Base-by-base conservation (phyloP, 2,888 invertebrate genomes). In the Eupithecia exiguata region DNA sequence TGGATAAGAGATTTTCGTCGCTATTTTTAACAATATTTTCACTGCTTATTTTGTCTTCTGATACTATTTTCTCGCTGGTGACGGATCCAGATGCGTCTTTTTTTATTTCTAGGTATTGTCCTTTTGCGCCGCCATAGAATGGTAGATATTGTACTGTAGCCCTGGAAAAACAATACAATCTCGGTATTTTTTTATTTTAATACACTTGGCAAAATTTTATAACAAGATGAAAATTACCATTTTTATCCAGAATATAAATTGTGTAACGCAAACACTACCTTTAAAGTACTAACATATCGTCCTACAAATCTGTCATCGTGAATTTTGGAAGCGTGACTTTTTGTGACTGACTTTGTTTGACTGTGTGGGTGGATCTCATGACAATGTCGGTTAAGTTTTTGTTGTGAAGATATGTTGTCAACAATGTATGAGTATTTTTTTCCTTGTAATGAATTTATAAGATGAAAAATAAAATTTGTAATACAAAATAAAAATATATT, bases 61-160 rank as follows among this genome's bases (percentile, higher is more conserved):
- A 88, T 0, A 95, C 91, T 5, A 95, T 90, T 73, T 90, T 94
- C 78, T 95, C 95, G 43, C 94, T 95, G 65, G 93, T 84, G 0
- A 95, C 84, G 10, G 89, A 88, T 25, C 96, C 96, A 80, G 94
- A 89, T 9, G 89, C 88, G 70, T 94, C 93, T 88, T 95, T 95
- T 69, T 92, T 94, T 70, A 96, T 92, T 94, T 95, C 95, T 81
- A 96, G 88, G 71, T 96, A 95, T 87, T 97, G 96, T 0, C 97
- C 97, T 84, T 95, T 96, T 2, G 95, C 96, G 43, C 97, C 97
- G 1, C 97, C 97, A 84, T 97, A 97, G 88, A 96, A 97, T 18
- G 96, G 96, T 61, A 96, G 84, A 71, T 92, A 94, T 80, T 91
- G 90, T 69, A 89, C 85, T 66, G 90, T 84, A 75, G 83, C 87